phyloP scores from a whole-genome alignment of 2,113 vertebrate species.

The Crypturellus undulatus region DNA sequence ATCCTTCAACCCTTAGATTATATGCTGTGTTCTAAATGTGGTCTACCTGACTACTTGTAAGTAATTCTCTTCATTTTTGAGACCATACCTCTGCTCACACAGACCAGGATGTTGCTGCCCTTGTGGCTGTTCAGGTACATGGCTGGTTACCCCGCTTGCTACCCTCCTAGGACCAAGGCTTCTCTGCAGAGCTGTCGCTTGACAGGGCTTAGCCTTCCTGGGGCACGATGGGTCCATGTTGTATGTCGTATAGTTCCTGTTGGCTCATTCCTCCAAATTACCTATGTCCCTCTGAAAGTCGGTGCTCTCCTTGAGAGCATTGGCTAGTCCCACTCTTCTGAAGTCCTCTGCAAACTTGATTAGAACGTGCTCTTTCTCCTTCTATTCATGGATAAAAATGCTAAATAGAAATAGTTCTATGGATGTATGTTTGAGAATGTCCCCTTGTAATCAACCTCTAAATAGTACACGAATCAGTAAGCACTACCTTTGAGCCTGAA shows the following conservation, averaged over 20 bases:
- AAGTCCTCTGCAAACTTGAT: neutral
- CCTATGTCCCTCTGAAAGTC: neutral
- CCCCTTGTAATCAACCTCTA: neutral
- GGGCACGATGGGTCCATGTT: neutral
- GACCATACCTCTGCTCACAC: neutral
- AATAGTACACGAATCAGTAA: neutral
- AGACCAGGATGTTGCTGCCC: neutral
- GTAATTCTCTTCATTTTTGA: neutral
- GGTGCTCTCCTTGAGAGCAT: neutral
- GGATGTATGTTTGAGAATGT: neutral
- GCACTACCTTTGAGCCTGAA: neutral
- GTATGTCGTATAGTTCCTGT: neutral
- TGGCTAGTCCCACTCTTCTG: accelerated
- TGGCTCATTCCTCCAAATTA: neutral
- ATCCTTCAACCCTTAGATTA: neutral
- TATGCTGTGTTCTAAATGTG: neutral
- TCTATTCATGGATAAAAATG: neutral
- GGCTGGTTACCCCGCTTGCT: neutral
- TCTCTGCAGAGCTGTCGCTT: neutral
- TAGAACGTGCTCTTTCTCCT: neutral
- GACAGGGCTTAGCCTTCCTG: neutral
- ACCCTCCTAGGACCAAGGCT: neutral
- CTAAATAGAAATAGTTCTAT: neutral
- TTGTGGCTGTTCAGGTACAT: neutral
- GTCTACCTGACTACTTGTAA: neutral